Percentiles rank a stretch among this genome's conserved stretches.
Conservation (phyloP, 2,888 invertebrate species). For the Camptogramma bilineatum region DNA sequence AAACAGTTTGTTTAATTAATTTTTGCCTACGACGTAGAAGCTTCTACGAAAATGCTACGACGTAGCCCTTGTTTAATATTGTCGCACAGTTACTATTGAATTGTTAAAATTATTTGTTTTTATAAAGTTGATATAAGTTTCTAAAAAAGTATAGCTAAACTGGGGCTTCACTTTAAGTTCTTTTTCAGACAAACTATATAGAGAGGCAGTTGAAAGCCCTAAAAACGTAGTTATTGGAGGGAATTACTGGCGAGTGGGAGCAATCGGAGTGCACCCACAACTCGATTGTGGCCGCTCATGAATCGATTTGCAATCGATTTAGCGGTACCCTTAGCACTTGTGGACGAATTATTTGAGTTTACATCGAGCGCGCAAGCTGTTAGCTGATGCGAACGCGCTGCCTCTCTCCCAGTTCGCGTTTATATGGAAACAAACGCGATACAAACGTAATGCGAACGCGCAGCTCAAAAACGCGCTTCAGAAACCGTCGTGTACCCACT, state of each 20-base stretch:
- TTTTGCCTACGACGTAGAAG: background rate
- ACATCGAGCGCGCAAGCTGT: background rate
- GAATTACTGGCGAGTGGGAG: slow-evolving; percentile 33
- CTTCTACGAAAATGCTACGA: background rate
- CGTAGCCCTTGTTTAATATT: background rate
- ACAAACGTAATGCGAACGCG: no score
- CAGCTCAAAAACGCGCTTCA: no score
- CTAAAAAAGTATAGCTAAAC: no score
- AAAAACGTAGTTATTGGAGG: slow-evolving; percentile 17
- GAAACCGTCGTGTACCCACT: no score
- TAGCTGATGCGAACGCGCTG: no score
- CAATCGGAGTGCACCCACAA: slow-evolving; percentile 39
- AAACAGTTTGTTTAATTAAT: background rate
- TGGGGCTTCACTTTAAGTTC: no score
- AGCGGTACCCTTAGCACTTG: slow-evolving; percentile 44
- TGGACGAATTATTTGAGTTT: background rate
- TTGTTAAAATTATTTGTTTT: no score
- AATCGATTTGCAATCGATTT: slow-evolving; percentile 74
- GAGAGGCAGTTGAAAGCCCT: background rate
- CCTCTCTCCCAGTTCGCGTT: no score
- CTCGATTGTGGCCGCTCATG: slow-evolving; percentile 48
- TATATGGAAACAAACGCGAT: no score
- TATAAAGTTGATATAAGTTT: no score
- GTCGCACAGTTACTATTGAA: no score
- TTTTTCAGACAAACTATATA: no score